Conservation (phyloP, 2,797 vertebrate genomes). For the Peromyscus nudipes region DNA sequence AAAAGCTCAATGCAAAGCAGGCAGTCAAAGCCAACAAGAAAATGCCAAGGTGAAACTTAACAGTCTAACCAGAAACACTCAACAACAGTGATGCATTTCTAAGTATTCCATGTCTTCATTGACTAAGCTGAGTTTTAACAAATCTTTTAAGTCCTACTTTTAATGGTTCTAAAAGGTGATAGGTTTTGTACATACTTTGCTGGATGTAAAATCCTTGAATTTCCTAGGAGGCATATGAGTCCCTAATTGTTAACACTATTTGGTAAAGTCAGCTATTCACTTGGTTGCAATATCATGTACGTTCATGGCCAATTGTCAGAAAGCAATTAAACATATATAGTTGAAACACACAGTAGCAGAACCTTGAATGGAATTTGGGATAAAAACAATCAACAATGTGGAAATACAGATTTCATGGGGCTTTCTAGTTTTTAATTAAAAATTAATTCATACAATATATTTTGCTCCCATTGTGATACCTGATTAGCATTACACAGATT, state of each 20-base stretch:
- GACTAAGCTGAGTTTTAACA: not conserved
- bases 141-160: not conserved
- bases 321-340: not conserved
- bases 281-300: not conserved
- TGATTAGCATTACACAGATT: not conserved
- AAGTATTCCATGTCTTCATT: not conserved
- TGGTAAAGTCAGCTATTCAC: not conserved
- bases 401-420: not conserved
- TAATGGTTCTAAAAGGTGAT: not conserved
- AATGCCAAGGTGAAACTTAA: slow-evolving; percentile 1
- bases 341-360: not conserved
- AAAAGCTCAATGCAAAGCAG: not conserved
- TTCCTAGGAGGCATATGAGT: not conserved
- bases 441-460: not conserved
- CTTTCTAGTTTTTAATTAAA: not conserved
- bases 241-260: not conserved
- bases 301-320: slow-evolving; percentile 26
- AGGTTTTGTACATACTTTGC: not conserved
- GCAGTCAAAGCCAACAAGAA: slow-evolving; percentile 23
- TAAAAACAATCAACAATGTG: not conserved
- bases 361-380: not conserved
- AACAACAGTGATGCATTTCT: slow-evolving; percentile 19
- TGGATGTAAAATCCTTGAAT: not conserved
- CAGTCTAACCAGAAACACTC: slow-evolving; percentile 1
- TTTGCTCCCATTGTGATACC: not conserved